Percentiles rank a stretch among this genome's conserved stretches.
Conservation (phyloP, 2,888 invertebrate genomes). For the Metacarcinus magister region DNA sequence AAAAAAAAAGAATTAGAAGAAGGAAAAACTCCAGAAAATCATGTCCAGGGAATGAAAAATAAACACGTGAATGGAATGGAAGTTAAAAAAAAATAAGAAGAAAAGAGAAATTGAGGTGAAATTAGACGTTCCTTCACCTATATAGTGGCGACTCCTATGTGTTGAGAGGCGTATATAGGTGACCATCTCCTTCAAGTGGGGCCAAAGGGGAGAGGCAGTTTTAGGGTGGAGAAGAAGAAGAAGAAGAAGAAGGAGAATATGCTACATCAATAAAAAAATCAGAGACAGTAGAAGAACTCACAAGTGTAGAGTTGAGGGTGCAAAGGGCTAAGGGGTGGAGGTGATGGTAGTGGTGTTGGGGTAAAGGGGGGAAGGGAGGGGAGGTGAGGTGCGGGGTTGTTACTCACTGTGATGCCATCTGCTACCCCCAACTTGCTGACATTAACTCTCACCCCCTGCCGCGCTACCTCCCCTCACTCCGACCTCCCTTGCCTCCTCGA, state of each 20-base stretch:
- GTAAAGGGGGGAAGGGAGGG: background rate
- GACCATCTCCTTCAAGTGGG: background rate
- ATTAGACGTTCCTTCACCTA: background rate
- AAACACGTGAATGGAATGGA: background rate
- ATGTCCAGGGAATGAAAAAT: background rate
- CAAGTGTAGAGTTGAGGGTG: background rate
- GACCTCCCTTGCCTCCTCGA: background rate
- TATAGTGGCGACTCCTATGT: background rate
- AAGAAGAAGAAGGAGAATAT: background rate
- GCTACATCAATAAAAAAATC: background rate
- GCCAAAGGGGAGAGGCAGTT: background rate
- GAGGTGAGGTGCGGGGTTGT: slow-evolving; percentile 53
- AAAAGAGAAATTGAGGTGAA: background rate
- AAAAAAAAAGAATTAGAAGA: background rate
- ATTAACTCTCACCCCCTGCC: slow-evolving; percentile 70
- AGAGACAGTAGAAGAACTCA: background rate
- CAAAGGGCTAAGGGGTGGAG: background rate
- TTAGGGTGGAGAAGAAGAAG: background rate
- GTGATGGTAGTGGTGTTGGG: slow-evolving; percentile 7
- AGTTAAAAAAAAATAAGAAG: background rate
- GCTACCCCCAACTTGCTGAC: slow-evolving; percentile 69
- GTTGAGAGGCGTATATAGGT: background rate
- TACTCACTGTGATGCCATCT: slow-evolving; percentile 71
- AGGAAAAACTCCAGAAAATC: background rate
- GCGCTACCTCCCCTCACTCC: slow-evolving; percentile 50